Evolutionary conservation across 2,888 invertebrate species (phyloP).

Genomic region (Tolmerus cingulatus): DNA sequence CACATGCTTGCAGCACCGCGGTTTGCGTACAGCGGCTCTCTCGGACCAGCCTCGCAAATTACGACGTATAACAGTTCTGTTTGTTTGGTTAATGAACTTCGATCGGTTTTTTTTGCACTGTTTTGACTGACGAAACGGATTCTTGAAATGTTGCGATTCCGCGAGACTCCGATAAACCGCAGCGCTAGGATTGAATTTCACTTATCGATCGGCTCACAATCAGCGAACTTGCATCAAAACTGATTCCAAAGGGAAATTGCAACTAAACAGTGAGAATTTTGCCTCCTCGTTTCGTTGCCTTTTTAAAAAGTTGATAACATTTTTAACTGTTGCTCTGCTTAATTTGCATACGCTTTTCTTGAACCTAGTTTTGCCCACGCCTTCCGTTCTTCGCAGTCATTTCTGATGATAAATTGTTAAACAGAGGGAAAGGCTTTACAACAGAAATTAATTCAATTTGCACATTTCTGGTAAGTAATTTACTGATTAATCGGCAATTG

Average conservation of each 20-base stretch:
- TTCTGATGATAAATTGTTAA: not conserved
- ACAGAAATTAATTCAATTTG: not conserved
- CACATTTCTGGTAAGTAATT: too few species aligned
- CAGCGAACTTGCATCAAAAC: not conserved
- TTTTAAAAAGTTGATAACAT: not conserved
- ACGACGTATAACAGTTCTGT: constrained; percentile 14
- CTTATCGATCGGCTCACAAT: not conserved
- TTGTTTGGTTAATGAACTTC: constrained; percentile 4
- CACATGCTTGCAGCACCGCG: not conserved
- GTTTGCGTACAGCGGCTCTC: not conserved
- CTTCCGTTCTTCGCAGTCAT: not conserved
- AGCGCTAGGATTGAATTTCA: not conserved
- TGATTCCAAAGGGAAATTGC: not conserved
- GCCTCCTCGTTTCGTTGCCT: not conserved
- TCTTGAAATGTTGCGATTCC: not conserved
- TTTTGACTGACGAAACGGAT: constrained; percentile 2
- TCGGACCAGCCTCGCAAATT: not conserved
- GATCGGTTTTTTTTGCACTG: not conserved
- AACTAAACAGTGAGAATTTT: not conserved
- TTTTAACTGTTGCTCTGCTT: not conserved
- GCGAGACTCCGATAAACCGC: not conserved
- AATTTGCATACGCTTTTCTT: not conserved
- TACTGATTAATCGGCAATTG: too few species aligned
- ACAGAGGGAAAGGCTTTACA: not conserved
- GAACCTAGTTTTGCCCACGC: not conserved